Conservation (phyloP, 2,888 invertebrate species). For the Dorcus hopei region DNA sequence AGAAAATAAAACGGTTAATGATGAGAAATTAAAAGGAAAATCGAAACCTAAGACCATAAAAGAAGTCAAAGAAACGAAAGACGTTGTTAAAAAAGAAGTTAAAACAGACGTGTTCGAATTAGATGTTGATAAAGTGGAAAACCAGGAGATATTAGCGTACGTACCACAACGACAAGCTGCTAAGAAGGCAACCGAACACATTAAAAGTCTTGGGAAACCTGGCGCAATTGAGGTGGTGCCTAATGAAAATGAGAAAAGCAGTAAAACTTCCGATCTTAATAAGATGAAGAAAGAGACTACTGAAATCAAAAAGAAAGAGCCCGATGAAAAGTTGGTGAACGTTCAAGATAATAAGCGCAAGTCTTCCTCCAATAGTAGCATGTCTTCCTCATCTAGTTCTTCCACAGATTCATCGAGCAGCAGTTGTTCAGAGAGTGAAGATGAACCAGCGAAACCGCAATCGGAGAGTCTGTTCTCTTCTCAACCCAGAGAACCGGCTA, state of each 20-base stretch:
- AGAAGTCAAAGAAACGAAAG: slow-evolving; percentile 21
- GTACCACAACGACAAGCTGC: slow-evolving; percentile 89
- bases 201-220: slow-evolving; percentile 69
- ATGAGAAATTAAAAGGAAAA: slow-evolving; percentile 33
- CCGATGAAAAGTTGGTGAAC: slow-evolving; percentile 36
- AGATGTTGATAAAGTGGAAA: slow-evolving; percentile 59
- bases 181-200: slow-evolving; percentile 87
- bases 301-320: slow-evolving; percentile 26
- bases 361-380: slow-evolving; percentile 57
- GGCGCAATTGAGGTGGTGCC: slow-evolving; percentile 3
- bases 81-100: slow-evolving; percentile 23
- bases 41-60: slow-evolving; percentile 32
- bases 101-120: slow-evolving; percentile 58
- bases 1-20: slow-evolving; percentile 9
- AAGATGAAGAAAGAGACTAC: slow-evolving; percentile 16
- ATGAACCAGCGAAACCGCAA: slow-evolving; percentile 43
- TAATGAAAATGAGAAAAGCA: slow-evolving; percentile 1
- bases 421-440: slow-evolving; percentile 60
- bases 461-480: slow-evolving; percentile 43
- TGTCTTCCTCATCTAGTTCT: slow-evolving; percentile 52
- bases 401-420: slow-evolving; percentile 53
- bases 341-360: slow-evolving; percentile 49
- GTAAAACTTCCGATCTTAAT: slow-evolving; percentile 9
- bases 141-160: slow-evolving; percentile 68
- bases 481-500: slow-evolving; percentile 38